A percentile compares a stretch with the other conserved stretches of the same genome.
Conservation (phyloP, 2,888 invertebrate species). For the Calephelis perditalis region DNA sequence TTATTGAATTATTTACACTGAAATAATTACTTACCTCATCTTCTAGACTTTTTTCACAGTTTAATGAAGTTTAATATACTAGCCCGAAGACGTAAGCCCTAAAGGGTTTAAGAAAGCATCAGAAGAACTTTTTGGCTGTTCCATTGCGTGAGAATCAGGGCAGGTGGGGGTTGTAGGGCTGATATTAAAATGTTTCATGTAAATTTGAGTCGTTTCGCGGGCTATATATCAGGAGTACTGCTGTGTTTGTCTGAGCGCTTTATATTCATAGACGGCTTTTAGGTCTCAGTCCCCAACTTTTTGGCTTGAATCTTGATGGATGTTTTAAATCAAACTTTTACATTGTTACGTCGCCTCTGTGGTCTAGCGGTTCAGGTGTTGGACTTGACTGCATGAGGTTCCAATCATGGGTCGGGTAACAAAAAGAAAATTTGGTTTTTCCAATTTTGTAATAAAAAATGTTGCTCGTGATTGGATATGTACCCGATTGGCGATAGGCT, state of each 20-base stretch:
- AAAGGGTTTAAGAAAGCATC: conserved; percentile 48
- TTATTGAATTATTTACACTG: too few species aligned
- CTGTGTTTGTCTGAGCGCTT: conserved; percentile 59
- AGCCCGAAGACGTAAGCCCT: conserved; percentile 20
- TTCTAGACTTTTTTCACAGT: too few species aligned
- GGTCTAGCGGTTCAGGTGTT: too few species aligned
- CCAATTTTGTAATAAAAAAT: too few species aligned
- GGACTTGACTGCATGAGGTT: too few species aligned
- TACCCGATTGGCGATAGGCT: too few species aligned
- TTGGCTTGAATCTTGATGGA: not conserved
- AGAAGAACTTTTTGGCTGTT: conserved; percentile 53
- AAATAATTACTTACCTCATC: too few species aligned
- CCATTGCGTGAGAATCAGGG: conserved; percentile 71
- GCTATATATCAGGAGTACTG: conserved; percentile 65
- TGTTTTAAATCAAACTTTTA: not conserved
- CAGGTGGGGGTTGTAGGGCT: conserved; percentile 53
- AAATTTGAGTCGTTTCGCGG: conserved; percentile 54
- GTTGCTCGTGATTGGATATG: too few species aligned
- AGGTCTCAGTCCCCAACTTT: conserved; percentile 28
- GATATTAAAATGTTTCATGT: conserved; percentile 78
- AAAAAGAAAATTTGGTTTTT: too few species aligned
- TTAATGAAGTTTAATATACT: too few species aligned
- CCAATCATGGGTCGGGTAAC: too few species aligned
- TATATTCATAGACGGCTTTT: conserved; percentile 68
- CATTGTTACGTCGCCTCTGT: too few species aligned